These are phyloP conservation scores for Magallana angulata DNA, from an alignment of 1,140 invertebrate species.

Conservation along the genomic window DNA sequence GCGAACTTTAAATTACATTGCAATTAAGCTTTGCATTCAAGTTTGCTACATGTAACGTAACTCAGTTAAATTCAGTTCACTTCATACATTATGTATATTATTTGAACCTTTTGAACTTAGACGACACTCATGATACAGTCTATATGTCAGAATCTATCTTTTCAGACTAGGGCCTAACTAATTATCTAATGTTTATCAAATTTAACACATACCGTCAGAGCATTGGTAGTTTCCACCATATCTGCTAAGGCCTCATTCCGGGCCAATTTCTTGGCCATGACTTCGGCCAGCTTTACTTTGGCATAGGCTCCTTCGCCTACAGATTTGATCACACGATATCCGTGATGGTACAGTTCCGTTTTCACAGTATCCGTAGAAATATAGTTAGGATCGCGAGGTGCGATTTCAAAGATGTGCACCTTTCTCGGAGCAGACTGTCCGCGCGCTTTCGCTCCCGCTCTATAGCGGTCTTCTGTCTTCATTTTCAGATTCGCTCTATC, in stretches of 20 bases:
- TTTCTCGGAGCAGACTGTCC: too few relatives aligned
- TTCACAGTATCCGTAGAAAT: slow-evolving; percentile 51
- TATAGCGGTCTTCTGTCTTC: too few relatives aligned
- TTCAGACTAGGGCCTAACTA: not conserved
- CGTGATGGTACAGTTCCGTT: slow-evolving; percentile 60
- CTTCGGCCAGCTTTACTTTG: slow-evolving; percentile 67
- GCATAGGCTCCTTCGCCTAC: slow-evolving; percentile 68
- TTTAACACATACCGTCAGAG: not conserved
- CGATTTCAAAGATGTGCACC: not conserved
- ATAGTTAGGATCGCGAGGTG: not conserved
- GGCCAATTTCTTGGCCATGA: slow-evolving; percentile 60
- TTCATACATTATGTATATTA: not conserved
- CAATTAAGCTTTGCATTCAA: not conserved
- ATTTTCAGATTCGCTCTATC: too few relatives aligned
- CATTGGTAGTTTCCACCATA: not conserved
- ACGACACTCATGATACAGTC: too few relatives aligned
- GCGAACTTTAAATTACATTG: not conserved
- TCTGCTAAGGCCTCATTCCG: slow-evolving; percentile 56
- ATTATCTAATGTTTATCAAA: not conserved
- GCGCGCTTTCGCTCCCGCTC: too few relatives aligned
- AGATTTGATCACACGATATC: slow-evolving; percentile 58
- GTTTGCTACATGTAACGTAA: not conserved
- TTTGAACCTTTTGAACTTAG: too few relatives aligned
- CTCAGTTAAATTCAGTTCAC: not conserved
- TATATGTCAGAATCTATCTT: too few relatives aligned